Base-by-base conservation (phyloP, 64 coral and sea anemone species). In the Montipora foliosa region DNA sequence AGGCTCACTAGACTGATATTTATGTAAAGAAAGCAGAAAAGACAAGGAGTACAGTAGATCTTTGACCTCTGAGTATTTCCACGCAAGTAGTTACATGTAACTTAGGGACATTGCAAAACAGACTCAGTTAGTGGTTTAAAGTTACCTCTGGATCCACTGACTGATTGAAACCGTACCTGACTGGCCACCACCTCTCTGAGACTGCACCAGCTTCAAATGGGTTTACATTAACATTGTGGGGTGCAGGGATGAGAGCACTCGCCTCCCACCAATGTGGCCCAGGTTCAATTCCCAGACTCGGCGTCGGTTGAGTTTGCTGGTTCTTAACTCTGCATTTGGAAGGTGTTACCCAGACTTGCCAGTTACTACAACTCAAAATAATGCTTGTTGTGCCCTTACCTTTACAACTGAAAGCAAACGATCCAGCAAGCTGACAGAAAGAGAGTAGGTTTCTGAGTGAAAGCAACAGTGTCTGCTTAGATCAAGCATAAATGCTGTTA, bases 371-470 rank as follows among this genome's bases (percentile, higher is more conserved):
- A 37, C 37, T 37, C 61, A 64, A 11, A 14, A 15, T 64, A 64
- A 64, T 37, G 37, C 37, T 37, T 37, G 37, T 37, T 37, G 37
- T 2, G 37, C 37, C 37, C 95, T 79, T 71, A 99, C 98, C 95
- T 99, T 99, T 51, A 99, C 93, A 15, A 96, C 85, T 55, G 95
- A 96, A 5, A 99, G 58, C 50, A 99, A 95, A 22, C 98, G 78
- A 78, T 99, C 98, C 22, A 99, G 71, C 14, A 99, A 81, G 77
- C 95, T 99, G 14, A 94, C 85, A 87, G 98, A 93, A 46, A 99
- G 85, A 55, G 98, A 95, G 92, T 92, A 99, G 79, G 95, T 94
- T 84, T 99, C 98, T 72, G 98, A 95, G 66, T 99, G 98, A 73
- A 99, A 99, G 17, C 86, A 76, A 91, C 95, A 99, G 22, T 99